Evolutionary conservation across 2,888 invertebrate genomes (phyloP), one percentile per base, ranked within the genome.

Genomic region (Latrodectus elegans): DNA sequence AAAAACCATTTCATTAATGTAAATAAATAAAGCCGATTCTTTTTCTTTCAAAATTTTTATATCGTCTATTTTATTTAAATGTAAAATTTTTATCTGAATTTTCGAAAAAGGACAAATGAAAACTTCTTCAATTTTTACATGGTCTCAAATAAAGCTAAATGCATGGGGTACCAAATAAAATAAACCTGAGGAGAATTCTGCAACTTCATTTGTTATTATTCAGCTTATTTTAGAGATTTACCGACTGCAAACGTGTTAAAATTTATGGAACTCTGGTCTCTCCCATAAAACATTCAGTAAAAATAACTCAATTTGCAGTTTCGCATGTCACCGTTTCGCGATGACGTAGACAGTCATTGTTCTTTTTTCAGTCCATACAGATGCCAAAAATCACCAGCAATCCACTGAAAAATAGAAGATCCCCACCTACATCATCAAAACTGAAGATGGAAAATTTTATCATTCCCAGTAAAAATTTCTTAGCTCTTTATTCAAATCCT

Each of bases 221-320:
- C 81, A 81, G 38, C 38, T 67, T n/a, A 81, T 73, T 74, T 71
- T 74, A 52, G 51, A 15, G 49, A 75, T 26, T 60, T 49, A 11
- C 49, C 15, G 4, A 53, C 12, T 26, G 15, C 60, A 71, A 70
- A n/a, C 14, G 52, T 14, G 67, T 74, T 67, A 81, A 77, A 67
- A 81, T 74, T 22, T 67, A 60, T 52, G 67, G 65, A 73, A 74
- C 73, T 73, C 51, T 53, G 14, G 15, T 67, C 55, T 71, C 38
- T 14, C 74, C 74, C 81, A 81, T 81, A 81, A 65, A 81, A 74
- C 81, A 74, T 74, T 74, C 81, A 68, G 22, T 53, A 26, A 64
- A 51, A 26, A 14, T 81, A 81, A 81, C 81, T 53, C 73, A 74
- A 81, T 81, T 81, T 81, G 53, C 52, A 51, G 67, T 53, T 10